Base-by-base conservation (phyloP, 2,113 vertebrate genomes). In the Osmerus eperlanus region DNA sequence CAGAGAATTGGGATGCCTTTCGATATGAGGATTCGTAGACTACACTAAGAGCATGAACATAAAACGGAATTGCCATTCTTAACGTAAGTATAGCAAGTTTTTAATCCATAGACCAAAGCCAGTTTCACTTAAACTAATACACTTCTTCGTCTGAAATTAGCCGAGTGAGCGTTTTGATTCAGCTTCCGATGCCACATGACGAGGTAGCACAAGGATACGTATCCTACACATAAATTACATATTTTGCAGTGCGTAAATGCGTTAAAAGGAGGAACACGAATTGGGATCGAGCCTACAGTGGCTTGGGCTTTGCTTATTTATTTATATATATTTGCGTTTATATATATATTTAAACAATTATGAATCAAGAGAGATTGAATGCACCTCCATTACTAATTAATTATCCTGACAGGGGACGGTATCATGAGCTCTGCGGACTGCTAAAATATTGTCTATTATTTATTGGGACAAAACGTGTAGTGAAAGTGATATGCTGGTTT, bases 51-150 rank as follows among this genome's bases (percentile, higher is more conserved):
- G 67, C 80, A 92, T 89, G 91, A 87, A 67, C 53, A 78, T 81
- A 84, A 78, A 68, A 51, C 84, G 71, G 82, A 85, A 82, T 70
- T 80, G 76, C 77, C 77, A 32, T 81, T 81, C 80, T 51, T 90
- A 86, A 92, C 88, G 92, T 93, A 84, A 92, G 91, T 93, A 29
- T 72, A 63, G 67, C 68, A 58, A 51, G 66, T 52, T 54, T 2
- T 4, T 51, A 19, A 70, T 61, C 8, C 41, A 60, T 52, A 62
- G 60, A 62, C 60, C 28, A 28, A 62, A 28, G 25, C 16, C 25
- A 28, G 60, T 32, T 41, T 12, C 11, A 23, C n/a, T 23, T 25
- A 63, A 21, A 16, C 8, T 25, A 70, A 16, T 36, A 51, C 15
- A 12, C 15, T 29, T 55, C 53, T 70, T 58, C n/a, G 68, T 70